A percentile compares a stretch with the other conserved stretches of the same genome.
Evolutionary conservation across 2,113 vertebrate genomes (phyloP).

Genomic region (Caranx ignobilis): DNA sequence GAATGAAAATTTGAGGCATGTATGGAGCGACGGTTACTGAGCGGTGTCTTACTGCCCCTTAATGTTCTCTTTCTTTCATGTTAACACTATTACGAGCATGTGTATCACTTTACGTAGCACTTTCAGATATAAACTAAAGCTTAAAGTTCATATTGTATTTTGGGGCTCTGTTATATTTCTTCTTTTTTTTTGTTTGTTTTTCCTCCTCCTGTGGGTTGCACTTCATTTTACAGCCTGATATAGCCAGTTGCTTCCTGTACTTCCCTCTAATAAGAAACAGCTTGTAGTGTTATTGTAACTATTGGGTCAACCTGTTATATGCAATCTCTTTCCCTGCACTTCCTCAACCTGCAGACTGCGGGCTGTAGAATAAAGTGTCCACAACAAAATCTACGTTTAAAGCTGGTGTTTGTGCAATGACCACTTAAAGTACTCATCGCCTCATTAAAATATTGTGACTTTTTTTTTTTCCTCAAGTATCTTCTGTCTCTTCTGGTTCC

Average conservation of each 20-base stretch:
- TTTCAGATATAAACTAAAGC: slow-evolving; percentile 18
- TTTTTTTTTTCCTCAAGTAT: neutral
- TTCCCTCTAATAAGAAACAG: neutral
- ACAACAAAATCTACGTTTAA: neutral
- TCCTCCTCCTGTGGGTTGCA: slow-evolving; percentile 14
- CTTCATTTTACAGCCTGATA: slow-evolving; percentile 59
- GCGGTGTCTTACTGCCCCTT: slow-evolving; percentile 26
- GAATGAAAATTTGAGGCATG: neutral
- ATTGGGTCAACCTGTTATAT: slow-evolving; percentile 28
- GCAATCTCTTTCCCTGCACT: slow-evolving; percentile 34
- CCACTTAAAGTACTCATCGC: slow-evolving; percentile 8
- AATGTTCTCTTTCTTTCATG: slow-evolving; percentile 16
- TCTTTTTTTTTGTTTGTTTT: neutral
- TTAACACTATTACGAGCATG: slow-evolving; percentile 43
- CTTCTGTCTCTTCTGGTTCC: slow-evolving; percentile 21
- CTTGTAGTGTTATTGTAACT: slow-evolving; percentile 21
- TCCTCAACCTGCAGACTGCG: slow-evolving; percentile 24
- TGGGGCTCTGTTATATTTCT: neutral
- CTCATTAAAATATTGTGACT: slow-evolving; percentile 35
- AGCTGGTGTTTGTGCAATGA: slow-evolving; percentile 30
- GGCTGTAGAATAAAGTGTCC: slow-evolving; percentile 56
- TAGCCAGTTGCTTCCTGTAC: slow-evolving; percentile 23
- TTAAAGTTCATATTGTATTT: slow-evolving; percentile 37
- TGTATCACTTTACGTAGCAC: slow-evolving; percentile 33
- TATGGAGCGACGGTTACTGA: neutral